phyloP scores from a whole-genome alignment of 2,888 invertebrate genomes.

The Drosophila borealis region DNA sequence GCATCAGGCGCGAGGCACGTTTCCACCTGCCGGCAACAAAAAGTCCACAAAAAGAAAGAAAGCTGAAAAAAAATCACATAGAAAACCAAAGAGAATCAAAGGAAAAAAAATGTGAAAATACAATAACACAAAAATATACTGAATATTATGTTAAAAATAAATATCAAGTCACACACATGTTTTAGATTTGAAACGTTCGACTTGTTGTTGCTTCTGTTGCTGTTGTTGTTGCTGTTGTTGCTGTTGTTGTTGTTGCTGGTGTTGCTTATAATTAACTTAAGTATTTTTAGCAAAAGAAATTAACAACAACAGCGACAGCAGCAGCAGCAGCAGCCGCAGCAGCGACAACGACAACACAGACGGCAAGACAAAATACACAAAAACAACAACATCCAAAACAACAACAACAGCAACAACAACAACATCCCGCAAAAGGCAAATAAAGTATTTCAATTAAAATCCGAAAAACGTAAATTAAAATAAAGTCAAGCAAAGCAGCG shows the following conservation, averaged over 20 bases:
- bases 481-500: constrained; percentile 9
- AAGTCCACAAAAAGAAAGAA: background rate
- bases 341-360: constrained; percentile 18
- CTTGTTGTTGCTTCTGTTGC: constrained; percentile 40
- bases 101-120: constrained; percentile 20
- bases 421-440: constrained; percentile 36
- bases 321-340: constrained; percentile 14
- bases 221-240: constrained; percentile 35
- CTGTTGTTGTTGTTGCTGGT: constrained; percentile 28
- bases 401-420: constrained; percentile 19
- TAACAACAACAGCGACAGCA: constrained; percentile 38
- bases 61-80: background rate
- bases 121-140: constrained; percentile 18
- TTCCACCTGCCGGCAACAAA: constrained; percentile 31
- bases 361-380: background rate
- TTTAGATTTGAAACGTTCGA: constrained; percentile 68
- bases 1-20: constrained; percentile 8
- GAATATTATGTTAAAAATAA: constrained; percentile 69
- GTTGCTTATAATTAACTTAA: constrained; percentile 76
- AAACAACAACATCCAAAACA: too few relatives aligned
- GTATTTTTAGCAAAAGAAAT: constrained; percentile 72
- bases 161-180: constrained; percentile 77
- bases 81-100: constrained; percentile 4
- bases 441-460: constrained; percentile 69
- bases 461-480: constrained; percentile 55